phyloP scores from a whole-genome alignment of 2,113 vertebrate species.

The Antechinus flavipes region DNA sequence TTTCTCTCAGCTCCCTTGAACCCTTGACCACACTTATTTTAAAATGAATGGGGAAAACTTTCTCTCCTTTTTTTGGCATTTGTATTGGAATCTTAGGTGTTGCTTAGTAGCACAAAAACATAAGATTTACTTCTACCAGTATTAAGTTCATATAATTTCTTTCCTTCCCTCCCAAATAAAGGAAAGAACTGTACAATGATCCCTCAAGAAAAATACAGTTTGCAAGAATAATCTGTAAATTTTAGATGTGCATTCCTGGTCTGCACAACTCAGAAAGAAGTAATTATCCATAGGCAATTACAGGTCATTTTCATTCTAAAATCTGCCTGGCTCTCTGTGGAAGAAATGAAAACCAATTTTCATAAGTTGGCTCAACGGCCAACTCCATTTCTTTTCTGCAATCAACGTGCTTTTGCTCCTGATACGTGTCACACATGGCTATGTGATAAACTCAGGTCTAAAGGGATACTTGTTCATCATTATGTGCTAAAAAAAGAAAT shows the following conservation, averaged over 20 bases:
- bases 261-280: background rate
- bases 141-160: background rate
- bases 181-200: background rate
- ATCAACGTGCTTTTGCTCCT: background rate
- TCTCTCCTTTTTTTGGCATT: background rate
- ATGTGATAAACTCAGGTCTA: constrained; percentile 16
- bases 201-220: background rate
- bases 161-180: background rate
- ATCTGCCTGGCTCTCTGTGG: background rate
- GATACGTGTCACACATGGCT: background rate
- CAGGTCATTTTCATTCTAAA: constrained; percentile 38
- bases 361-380: constrained; percentile 30
- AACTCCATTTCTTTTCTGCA: constrained; percentile 43
- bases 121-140: constrained; percentile 2
- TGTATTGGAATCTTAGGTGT: constrained; percentile 10
- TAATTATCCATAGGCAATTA: constrained; percentile 22
- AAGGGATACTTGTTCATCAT: constrained; percentile 40
- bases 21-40: background rate
- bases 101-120: constrained; percentile 9
- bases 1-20: background rate
- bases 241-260: constrained; percentile 2
- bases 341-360: constrained; percentile 45
- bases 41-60: background rate
- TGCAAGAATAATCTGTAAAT: background rate
- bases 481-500: constrained; percentile 16